Percentiles rank a stretch among this genome's conserved stretches.
phyloP scores from a whole-genome alignment of 2,113 vertebrate genomes.

The Poeciliopsis retropinna region DNA sequence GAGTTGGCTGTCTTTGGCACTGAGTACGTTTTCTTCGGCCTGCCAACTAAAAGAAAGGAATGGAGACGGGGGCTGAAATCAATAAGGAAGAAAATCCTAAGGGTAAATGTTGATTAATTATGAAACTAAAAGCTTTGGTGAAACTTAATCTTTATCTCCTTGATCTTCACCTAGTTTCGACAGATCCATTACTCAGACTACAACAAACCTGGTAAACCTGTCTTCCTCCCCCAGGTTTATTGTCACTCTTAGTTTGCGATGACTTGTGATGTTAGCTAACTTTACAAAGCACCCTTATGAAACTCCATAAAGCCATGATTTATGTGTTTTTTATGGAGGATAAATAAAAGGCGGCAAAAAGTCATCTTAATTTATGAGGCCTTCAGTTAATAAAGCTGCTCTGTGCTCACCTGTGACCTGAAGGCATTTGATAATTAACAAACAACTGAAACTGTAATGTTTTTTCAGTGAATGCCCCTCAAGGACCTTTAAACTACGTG shows the following conservation, averaged over 20 bases:
- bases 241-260: conserved; percentile 30
- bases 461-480: conserved; percentile 11
- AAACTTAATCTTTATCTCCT: conserved; percentile 53
- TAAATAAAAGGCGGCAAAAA: conserved; percentile 30
- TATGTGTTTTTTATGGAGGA: conserved; percentile 10
- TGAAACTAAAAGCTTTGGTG: conserved; percentile 35
- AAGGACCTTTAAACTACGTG: neutral
- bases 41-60: conserved; percentile 72
- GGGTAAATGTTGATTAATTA: conserved; percentile 47
- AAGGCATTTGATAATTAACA: conserved; percentile 28
- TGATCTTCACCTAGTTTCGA: conserved; percentile 54
- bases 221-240: conserved; percentile 19
- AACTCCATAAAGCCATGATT: conserved; percentile 46
- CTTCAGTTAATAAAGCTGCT: conserved; percentile 4
- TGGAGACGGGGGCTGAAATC: conserved; percentile 27
- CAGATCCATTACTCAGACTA: conserved; percentile 51
- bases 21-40: conserved; percentile 81
- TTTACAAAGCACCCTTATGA: conserved; percentile 10
- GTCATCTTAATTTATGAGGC: conserved; percentile 26
- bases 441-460: conserved; percentile 31
- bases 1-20: conserved; percentile 73
- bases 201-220: conserved; percentile 61
- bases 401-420: neutral
- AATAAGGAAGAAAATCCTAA: conserved; percentile 36
- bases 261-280: conserved; percentile 44